A percentile compares a stretch with the other conserved stretches of the same genome.
Evolutionary conservation across 2,888 invertebrate genomes (phyloP).

Genomic region (Rhagium mordax): DNA sequence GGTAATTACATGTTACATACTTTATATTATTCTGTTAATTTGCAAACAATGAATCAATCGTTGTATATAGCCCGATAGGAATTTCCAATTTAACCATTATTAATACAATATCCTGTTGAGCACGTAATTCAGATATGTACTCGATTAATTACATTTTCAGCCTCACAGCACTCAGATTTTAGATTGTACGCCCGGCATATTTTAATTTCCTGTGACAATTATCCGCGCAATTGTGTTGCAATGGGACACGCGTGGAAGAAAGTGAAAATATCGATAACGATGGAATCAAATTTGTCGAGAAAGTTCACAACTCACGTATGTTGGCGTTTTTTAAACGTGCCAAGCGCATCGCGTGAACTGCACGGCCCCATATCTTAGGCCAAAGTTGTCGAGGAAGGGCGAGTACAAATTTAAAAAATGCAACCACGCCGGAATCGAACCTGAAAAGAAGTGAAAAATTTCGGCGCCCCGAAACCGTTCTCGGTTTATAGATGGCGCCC

Average conservation of each 20-base stretch:
- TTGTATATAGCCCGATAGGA: conserved; percentile 39
- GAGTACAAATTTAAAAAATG: too few relatives aligned
- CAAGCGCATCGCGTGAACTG: too few relatives aligned
- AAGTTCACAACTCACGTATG: too few relatives aligned
- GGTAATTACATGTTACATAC: conserved; percentile 46
- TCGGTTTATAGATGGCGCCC: too few relatives aligned
- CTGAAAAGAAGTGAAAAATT: too few relatives aligned
- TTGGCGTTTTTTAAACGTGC: too few relatives aligned
- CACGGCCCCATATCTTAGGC: too few relatives aligned
- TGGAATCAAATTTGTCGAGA: not conserved
- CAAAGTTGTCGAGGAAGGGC: too few relatives aligned
- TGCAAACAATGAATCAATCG: conserved; percentile 46
- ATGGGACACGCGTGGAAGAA: not conserved
- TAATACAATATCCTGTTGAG: conserved; percentile 44
- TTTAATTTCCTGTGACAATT: not conserved
- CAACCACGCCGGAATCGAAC: too few relatives aligned
- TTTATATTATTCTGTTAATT: conserved; percentile 51
- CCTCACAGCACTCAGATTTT: not conserved
- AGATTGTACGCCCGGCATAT: not conserved
- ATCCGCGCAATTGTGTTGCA: not conserved
- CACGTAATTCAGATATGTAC: conserved; percentile 39
- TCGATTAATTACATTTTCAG: conserved; percentile 43
- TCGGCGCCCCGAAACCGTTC: too few relatives aligned
- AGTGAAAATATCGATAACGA: not conserved
- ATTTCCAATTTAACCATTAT: conserved; percentile 51